phyloP scores from a whole-genome alignment of 2,797 vertebrate genomes.

The Betta splendens region DNA sequence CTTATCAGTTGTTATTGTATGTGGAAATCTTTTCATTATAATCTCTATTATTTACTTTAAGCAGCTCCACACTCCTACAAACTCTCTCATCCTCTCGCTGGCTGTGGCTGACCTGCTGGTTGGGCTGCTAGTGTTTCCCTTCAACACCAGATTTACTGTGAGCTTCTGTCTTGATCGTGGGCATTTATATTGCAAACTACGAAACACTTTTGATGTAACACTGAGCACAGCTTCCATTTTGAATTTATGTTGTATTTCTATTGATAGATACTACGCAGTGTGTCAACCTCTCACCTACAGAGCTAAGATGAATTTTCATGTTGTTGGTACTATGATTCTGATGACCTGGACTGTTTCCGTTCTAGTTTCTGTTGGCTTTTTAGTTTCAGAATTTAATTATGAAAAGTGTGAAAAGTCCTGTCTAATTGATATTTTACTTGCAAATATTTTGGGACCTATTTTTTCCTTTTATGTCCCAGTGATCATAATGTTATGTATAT shows the following conservation, averaged over 20 bases:
- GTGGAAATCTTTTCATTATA: constrained; percentile 81
- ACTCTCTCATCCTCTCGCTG: constrained; percentile 87
- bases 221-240: constrained; percentile 48
- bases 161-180: constrained; percentile 37
- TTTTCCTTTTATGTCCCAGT: constrained; percentile 81
- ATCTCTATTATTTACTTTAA: constrained; percentile 88
- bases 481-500: constrained; percentile 78
- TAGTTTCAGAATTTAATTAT: constrained; percentile 78
- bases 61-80: constrained; percentile 87
- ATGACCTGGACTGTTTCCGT: constrained; percentile 83
- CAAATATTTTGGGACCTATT: constrained; percentile 56
- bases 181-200: constrained; percentile 36
- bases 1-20: constrained; percentile 37
- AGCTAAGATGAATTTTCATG: constrained; percentile 11
- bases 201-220: constrained; percentile 26
- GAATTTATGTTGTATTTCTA: constrained; percentile 52
- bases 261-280: constrained; percentile 56
- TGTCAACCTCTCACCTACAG: constrained; percentile 50
- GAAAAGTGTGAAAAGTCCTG: constrained; percentile 41
- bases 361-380: constrained; percentile 81
- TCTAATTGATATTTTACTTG: constrained; percentile 1
- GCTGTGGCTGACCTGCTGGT: constrained; percentile 85
- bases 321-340: constrained; percentile 74
- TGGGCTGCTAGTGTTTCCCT: constrained; percentile 65
- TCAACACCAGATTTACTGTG: constrained; percentile 34